These are phyloP conservation scores for Aselliscus stoliczkanus DNA, from an alignment of 2,797 vertebrate species.

Conservation along the genomic window DNA sequence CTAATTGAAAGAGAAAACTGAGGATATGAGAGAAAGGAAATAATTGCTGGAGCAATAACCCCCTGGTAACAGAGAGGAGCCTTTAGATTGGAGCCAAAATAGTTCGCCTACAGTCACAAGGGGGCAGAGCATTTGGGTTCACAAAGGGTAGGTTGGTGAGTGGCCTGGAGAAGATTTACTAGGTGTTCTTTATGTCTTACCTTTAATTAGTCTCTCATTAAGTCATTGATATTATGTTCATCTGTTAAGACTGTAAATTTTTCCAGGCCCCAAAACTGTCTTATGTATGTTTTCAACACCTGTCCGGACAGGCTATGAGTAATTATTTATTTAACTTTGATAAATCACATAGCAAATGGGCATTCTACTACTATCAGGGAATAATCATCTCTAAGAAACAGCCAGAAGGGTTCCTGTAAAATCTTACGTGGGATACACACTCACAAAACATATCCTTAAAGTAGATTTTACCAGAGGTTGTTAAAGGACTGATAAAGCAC, in stretches of 20 bases:
- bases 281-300: neutral
- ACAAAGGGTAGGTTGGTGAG: neutral
- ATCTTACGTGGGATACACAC: neutral
- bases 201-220: neutral
- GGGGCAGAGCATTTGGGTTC: neutral
- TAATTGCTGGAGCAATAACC: neutral
- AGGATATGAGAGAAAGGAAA: neutral
- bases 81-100: neutral
- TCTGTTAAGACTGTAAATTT: neutral
- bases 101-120: neutral
- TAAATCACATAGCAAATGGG: neutral
- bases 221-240: neutral
- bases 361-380: neutral
- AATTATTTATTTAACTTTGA: neutral
- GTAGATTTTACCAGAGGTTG: neutral
- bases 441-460: neutral
- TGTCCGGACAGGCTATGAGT: neutral
- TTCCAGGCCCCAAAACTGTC: neutral
- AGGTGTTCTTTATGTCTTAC: neutral
- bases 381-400: neutral
- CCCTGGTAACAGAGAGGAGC: neutral
- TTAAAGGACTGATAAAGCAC: neutral
- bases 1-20: neutral
- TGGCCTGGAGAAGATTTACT: neutral
- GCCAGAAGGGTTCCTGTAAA: neutral